These are phyloP conservation scores for Glaucomys volans DNA, from an alignment of 2,113 vertebrate species.

Conservation along the genomic window DNA sequence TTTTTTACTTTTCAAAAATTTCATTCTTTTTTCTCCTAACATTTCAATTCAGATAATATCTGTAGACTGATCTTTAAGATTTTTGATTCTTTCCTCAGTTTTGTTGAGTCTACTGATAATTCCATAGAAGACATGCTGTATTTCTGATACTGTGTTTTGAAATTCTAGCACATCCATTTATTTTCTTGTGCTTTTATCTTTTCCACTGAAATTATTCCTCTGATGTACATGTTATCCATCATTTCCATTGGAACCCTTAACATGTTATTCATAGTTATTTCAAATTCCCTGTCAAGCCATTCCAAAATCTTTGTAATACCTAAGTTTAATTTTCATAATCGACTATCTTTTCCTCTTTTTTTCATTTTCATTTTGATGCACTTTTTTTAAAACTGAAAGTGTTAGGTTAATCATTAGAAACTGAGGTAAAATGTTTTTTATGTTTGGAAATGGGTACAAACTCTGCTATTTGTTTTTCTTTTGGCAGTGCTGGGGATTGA, in stretches of 20 bases:
- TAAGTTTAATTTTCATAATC: not conserved
- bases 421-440: not conserved
- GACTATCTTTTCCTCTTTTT: not conserved
- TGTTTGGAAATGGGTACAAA: not conserved
- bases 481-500: no score
- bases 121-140: not conserved
- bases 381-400: not conserved
- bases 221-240: not conserved
- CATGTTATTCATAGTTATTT: not conserved
- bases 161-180: not conserved
- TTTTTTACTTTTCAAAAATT: not conserved
- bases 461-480: not conserved
- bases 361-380: not conserved
- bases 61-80: not conserved
- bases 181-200: not conserved
- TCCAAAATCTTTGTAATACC: not conserved
- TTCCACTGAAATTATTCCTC: not conserved
- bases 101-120: not conserved
- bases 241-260: not conserved
- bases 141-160: not conserved
- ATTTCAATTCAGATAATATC: not conserved
- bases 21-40: not conserved
- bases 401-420: not conserved
- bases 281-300: not conserved
- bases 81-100: not conserved